Base-by-base conservation (phyloP, 2,888 invertebrate species). In the Stegophylla sp. region DNA sequence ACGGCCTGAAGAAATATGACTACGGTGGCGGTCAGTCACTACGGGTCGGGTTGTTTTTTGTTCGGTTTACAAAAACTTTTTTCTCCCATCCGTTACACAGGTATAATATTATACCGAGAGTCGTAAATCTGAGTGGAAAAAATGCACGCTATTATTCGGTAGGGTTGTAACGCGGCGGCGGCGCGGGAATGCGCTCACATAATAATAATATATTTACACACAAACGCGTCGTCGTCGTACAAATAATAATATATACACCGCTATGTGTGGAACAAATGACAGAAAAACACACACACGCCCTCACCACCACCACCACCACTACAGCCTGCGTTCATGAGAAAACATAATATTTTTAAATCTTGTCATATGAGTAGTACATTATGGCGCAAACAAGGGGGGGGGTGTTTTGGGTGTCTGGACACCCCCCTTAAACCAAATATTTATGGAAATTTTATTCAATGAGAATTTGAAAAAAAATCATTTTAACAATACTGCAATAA, bases 1-100 rank as follows among this genome's bases (percentile, higher is more conserved):
- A n/a, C 26, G 26, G 43, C 10, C 59, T n/a, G 20, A 7, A 51
- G 34, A 59, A 63, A 20, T 41, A 75, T n/a, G 63, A 41, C 53
- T 53, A n/a, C 66, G 53, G 66, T 66, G 66, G 66, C 66, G 53
- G 43, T 73, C 45, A 13, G 7, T 28, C 66, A 66, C 43, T 34
- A 15, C 43, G 4, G 43, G 66, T 66, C 43, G 10, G 34, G 34
- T 5, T 7, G 34, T n/a, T n/a, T 43, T n/a, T n/a, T 43, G 34
- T n/a, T 20, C 43, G 66, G 43, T 66, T 66, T 41, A 17, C 12
- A 66, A 66, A 1, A 34, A 34, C n/a, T 43, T 66, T 41, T 56
- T 51, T 51, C 51, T 0, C 51, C 9, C 51, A 51, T 51, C n/a
- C n/a, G 12, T 56, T 20, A 1, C 53, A 53, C 53, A 53, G 56